These are phyloP conservation scores for Acropternis orthonyx DNA, from an alignment of 2,797 vertebrate species.

Conservation along the genomic window DNA sequence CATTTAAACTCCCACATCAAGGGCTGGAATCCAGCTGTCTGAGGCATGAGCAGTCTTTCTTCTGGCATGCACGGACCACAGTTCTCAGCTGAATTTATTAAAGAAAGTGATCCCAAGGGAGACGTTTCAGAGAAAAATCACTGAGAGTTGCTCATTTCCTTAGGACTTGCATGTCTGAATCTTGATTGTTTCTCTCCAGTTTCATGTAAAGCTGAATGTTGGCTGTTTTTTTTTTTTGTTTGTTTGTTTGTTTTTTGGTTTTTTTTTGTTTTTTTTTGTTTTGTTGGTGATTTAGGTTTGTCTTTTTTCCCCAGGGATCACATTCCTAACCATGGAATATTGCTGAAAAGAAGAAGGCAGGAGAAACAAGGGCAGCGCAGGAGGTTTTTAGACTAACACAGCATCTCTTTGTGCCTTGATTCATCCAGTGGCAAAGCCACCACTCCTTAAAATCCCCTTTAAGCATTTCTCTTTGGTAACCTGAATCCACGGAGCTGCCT, in stretches of 20 bases:
- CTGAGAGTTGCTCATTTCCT: neutral
- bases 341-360: neutral
- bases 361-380: neutral
- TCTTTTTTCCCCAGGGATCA: neutral
- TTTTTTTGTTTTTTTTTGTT: neutral
- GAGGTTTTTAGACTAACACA: neutral
- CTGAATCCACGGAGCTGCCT: neutral
- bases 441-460: neutral
- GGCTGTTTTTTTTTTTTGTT: neutral
- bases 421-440: neutral
- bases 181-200: neutral
- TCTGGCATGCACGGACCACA: neutral
- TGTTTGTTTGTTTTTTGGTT: neutral
- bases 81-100: neutral
- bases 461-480: neutral
- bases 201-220: neutral
- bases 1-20: neutral
- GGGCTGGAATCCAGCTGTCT: neutral
- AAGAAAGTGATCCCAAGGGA: neutral
- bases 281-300: fast-evolving
- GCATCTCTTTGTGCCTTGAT: neutral
- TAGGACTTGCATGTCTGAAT: neutral
- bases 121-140: neutral
- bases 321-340: neutral
- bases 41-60: neutral